These are phyloP conservation scores for Elymnias hypermnestra DNA, from an alignment of 1,140 invertebrate species.

Conservation along the genomic window DNA sequence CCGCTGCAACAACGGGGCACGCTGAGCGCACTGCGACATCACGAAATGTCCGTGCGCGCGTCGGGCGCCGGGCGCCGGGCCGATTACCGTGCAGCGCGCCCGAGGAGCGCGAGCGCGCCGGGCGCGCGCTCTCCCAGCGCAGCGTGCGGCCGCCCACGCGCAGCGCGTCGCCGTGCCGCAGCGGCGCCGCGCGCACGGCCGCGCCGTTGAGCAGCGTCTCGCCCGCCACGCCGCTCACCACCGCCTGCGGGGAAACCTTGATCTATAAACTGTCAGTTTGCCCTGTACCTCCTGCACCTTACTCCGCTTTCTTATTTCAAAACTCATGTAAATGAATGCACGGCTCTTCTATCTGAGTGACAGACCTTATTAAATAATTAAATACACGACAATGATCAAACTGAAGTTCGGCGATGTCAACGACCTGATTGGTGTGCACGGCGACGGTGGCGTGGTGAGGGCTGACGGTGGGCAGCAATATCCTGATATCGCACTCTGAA, in stretches of 20 bases:
- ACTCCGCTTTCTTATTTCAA: no score
- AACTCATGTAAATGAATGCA: neutral
- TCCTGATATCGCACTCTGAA: slow-evolving; percentile 43
- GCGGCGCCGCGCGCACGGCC: slow-evolving; percentile 42
- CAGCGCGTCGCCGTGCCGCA: slow-evolving; percentile 45
- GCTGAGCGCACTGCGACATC: no score
- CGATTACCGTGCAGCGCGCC: slow-evolving; percentile 10
- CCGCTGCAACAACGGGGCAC: no score
- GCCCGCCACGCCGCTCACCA: slow-evolving; percentile 42
- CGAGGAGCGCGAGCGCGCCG: slow-evolving; percentile 8
- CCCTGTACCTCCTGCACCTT: no score
- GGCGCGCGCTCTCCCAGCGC: slow-evolving; percentile 46
- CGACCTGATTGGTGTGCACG: slow-evolving; percentile 53
- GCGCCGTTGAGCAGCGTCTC: slow-evolving; percentile 48
- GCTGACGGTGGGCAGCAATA: slow-evolving; percentile 43
- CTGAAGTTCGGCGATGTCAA: no score
- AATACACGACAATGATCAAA: no score
- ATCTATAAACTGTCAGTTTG: no score
- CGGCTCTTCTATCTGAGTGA: no score
- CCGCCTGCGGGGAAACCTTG: slow-evolving; percentile 34
- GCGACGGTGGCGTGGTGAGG: slow-evolving; percentile 58
- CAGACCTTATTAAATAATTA: no score
- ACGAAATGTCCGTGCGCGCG: no score
- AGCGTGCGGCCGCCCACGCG: slow-evolving; percentile 41
- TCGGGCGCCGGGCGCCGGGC: neutral